Evolutionary conservation across 2,797 vertebrate genomes (phyloP).

Genomic region (Hoplostethus mediterraneus): DNA sequence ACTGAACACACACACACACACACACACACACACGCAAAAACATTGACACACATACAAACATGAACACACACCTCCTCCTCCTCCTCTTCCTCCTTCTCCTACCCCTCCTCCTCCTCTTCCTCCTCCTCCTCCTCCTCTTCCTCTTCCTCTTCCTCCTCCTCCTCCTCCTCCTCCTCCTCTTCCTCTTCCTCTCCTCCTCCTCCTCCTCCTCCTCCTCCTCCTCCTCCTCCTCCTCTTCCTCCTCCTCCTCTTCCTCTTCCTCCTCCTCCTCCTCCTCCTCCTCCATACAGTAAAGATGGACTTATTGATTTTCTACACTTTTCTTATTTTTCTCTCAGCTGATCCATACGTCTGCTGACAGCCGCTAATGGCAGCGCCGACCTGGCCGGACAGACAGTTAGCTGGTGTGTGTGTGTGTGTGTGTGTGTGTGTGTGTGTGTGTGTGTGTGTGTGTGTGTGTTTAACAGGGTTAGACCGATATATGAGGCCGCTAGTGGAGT

Average conservation of each 20-base stretch:
- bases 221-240: too few species aligned
- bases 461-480: background rate
- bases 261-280: background rate
- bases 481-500: too few species aligned
- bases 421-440: slow-evolving; percentile 5
- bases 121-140: too few species aligned
- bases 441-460: slow-evolving; percentile 7
- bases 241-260: too few species aligned
- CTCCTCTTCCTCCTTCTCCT: too few species aligned
- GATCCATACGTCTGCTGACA: slow-evolving; percentile 61
- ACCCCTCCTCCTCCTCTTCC: too few species aligned
- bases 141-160: too few species aligned
- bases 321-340: slow-evolving; percentile 69
- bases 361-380: slow-evolving; percentile 43
- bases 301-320: slow-evolving; percentile 74
- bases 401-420: background rate
- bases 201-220: background rate
- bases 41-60: too few species aligned
- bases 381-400: too few species aligned
- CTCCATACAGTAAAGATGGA: slow-evolving; percentile 61
- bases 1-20: background rate
- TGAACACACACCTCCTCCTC: too few species aligned
- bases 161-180: background rate
- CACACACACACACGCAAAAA: background rate
- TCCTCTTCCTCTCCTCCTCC: background rate